Evolutionary conservation across 1,140 invertebrate genomes (phyloP), one percentile per base, ranked within the genome.

Genomic region (Myzus persicae): DNA sequence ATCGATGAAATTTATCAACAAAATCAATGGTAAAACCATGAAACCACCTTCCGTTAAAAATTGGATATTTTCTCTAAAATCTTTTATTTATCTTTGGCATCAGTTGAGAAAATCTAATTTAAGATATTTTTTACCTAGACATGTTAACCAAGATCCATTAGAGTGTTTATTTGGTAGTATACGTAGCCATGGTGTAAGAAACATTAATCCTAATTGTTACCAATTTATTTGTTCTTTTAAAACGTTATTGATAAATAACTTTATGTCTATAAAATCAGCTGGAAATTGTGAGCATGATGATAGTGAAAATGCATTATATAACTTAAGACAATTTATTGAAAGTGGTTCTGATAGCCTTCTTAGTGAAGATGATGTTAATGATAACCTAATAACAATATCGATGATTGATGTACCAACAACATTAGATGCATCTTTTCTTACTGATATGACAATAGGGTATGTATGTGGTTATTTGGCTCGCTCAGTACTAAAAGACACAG

Each of bases 231-330:
- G 36, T 54, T 90, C 88, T 7, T 90, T 59, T 54, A 90, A 38
- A 90, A 90, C 87, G 2, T 89, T 89, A 89, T 51, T 89, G n/a
- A 89, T 89, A 51, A 89, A 89, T 38, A 89, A 89, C n/a, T 90
- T 90, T 14, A 90, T 24, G 9, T 90, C 88, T 26, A 22, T 59
- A 54, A 90, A 90, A 59, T 54, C 20, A 24, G 48, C n/a, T 26
- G 88, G 48, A 26, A 54, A 90, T 90, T 90, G 88, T 59, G 36
- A 59, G 22, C 36, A 24, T 40, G 88, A 54, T 54, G 24, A 90
- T 59, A 90, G 88, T 38, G n/a, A 24, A 59, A 24, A 14, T 40
- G 48, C 88, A 59, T 90, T 90, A 40, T 8, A 59, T 54, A 90
- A 90, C 4, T 59, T 90, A 24, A 90, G 24, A 40, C n/a, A 90